A percentile compares a stretch with the other conserved stretches of the same genome.
Conservation (phyloP, 2,888 invertebrate species). For the Erebia palarica region DNA sequence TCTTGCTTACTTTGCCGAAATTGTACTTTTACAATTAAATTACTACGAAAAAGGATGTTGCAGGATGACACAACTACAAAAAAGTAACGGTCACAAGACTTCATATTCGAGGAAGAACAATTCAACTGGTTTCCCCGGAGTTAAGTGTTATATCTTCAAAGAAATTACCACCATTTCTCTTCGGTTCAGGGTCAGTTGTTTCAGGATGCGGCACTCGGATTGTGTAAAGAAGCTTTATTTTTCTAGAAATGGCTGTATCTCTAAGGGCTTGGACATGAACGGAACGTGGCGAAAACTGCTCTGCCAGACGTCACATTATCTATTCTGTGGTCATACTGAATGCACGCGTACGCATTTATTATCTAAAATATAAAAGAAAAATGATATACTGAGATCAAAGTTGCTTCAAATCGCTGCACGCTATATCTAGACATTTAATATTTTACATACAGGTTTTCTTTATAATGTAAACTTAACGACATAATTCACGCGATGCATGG, state of each 20-base stretch:
- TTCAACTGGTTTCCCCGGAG: slow-evolving; percentile 30
- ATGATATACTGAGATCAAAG: no score
- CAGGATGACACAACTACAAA: slow-evolving; percentile 23
- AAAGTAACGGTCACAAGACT: slow-evolving; percentile 27
- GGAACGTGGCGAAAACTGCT: no score
- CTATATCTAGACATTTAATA: no score
- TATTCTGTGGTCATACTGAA: no score
- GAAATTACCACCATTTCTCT: slow-evolving; percentile 33
- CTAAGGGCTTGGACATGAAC: no score
- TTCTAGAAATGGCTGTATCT: slow-evolving; percentile 14
- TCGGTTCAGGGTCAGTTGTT: slow-evolving; percentile 35
- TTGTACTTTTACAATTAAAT: slow-evolving; percentile 14
- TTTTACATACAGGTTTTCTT: no score
- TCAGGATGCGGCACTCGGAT: slow-evolving; percentile 39
- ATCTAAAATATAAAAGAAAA: no score
- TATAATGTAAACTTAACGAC: no score
- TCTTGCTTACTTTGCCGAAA: neutral
- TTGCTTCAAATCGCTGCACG: no score
- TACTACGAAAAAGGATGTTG: slow-evolving; percentile 18
- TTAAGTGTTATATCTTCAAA: slow-evolving; percentile 44
- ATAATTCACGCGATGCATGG: no score
- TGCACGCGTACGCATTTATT: no score
- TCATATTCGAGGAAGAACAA: slow-evolving; percentile 30
- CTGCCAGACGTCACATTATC: no score
- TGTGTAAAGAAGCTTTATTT: neutral